Evolutionary conservation across 2,113 vertebrate species (phyloP).

Genomic region (Albula glossodonta): DNA sequence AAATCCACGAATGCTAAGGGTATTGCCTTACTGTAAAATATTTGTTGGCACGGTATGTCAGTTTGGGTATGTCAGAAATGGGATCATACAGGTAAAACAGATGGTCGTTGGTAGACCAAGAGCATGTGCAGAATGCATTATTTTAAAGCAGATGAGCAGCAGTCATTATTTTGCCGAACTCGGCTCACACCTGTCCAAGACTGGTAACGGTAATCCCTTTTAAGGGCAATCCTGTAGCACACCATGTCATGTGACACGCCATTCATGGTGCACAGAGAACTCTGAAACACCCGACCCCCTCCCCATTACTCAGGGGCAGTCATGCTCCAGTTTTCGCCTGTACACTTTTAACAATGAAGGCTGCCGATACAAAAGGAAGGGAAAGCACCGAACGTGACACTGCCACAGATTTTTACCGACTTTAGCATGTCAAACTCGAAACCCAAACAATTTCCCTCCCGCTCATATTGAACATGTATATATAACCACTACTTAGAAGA

Average conservation of each 20-base stretch:
- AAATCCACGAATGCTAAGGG: too few species aligned
- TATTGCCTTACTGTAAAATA: too few species aligned
- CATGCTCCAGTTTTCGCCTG: background rate
- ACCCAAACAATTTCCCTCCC: background rate
- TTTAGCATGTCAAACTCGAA: background rate
- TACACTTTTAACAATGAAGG: background rate
- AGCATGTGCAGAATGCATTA: too few species aligned
- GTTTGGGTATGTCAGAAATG: too few species aligned
- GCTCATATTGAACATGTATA: background rate
- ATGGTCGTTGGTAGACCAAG: too few species aligned
- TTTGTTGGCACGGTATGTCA: too few species aligned
- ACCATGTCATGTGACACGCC: background rate
- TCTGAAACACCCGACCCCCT: background rate
- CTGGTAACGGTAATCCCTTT: background rate
- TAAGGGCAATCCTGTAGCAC: background rate
- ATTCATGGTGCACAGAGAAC: background rate
- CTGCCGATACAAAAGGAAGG: background rate
- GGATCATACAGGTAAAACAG: too few species aligned
- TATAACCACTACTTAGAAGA: background rate
- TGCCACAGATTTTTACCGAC: background rate
- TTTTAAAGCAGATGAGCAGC: too few species aligned
- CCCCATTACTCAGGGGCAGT: background rate
- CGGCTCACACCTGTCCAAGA: background rate
- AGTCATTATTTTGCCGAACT: background rate
- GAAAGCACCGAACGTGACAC: too few species aligned